Evolutionary conservation across 2,797 vertebrate genomes (phyloP).

Genomic region (Benthosema pterotum): DNA sequence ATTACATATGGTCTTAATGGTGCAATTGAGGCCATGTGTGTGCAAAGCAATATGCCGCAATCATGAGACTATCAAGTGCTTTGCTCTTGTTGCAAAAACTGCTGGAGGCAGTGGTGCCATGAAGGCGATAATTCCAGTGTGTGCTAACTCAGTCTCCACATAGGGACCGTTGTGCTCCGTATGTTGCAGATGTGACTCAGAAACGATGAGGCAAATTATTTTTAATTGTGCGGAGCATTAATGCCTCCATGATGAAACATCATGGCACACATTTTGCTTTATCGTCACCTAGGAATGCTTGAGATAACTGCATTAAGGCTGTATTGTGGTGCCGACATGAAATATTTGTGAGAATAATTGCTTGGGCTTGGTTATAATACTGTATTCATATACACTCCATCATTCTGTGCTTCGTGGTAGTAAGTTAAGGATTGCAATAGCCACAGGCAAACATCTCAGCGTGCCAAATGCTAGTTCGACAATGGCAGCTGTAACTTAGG

Average conservation of each 20-base stretch:
- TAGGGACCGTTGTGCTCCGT: constrained; percentile 22
- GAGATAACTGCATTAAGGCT: too few species aligned
- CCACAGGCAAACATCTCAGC: neutral
- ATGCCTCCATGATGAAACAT: constrained; percentile 23
- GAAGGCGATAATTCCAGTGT: constrained; percentile 46
- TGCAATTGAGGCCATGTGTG: constrained; percentile 32
- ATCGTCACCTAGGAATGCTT: neutral
- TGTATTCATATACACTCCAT: neutral
- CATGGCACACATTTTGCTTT: constrained; percentile 1
- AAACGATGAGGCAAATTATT: constrained; percentile 33
- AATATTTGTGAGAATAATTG: neutral
- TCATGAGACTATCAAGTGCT: constrained; percentile 53
- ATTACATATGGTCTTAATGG: constrained; percentile 21
- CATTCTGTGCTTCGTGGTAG: neutral
- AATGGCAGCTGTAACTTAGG: neutral
- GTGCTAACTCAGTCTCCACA: constrained; percentile 37
- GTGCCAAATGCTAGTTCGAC: neutral
- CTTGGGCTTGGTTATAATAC: neutral
- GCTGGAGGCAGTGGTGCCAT: constrained; percentile 48
- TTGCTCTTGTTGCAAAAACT: constrained; percentile 47
- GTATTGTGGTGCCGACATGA: neutral
- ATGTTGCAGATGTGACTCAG: constrained; percentile 48
- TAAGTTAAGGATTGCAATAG: neutral
- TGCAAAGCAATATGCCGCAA: constrained; percentile 56
- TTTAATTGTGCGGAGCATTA: constrained; percentile 30